Evolutionary conservation across 2,113 vertebrate species (phyloP), one percentile per base, ranked within the genome.

Genomic region (Chunga burmeisteri): DNA sequence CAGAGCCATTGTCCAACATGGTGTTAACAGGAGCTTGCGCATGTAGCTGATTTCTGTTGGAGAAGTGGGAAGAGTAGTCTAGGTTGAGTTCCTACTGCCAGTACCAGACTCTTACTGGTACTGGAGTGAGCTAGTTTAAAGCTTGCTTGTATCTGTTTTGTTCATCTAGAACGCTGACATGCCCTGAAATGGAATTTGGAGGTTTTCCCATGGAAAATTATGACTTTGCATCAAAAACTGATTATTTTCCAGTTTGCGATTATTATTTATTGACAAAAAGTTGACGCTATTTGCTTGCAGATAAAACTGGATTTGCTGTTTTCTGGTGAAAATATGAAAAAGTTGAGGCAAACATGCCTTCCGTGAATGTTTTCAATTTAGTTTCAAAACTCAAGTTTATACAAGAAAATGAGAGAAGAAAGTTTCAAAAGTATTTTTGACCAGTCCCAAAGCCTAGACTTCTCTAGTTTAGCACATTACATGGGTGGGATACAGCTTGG

Each of bases 171-270:
- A 68, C 56, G 81, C 0, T 86, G 93, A 94, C 95, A 84, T 71
- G 65, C 67, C 84, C 89, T 29, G 22, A 81, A 50, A 22, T n/a
- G 92, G 96, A 95, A 96, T 92, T 71, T 96, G 94, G 96, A 96
- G 71, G 6, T 55, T 85, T 94, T 96, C 93, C 94, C 92, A 3
- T 16, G 93, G 86, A 93, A 91, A 95, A 92, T 71, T 42, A 77
- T 67, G 92, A 86, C 86, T 96, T 81, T 81, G 85, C 80, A 95
- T 83, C 90, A 59, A 97, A 92, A 90, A 6, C 30, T 49, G 72
- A 68, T 81, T 50, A 15, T 92, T 96, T 95, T 88, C 95, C 89
- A 91, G 68, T 59, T 89, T 16, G 36, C 25, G 65, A 94, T 95
- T 42, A 46, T 40, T 55, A 23, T 83, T 81, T 68, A 59, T 36